Base-by-base conservation (phyloP, 2,888 invertebrate genomes). In the Eristalinus aeneus region DNA sequence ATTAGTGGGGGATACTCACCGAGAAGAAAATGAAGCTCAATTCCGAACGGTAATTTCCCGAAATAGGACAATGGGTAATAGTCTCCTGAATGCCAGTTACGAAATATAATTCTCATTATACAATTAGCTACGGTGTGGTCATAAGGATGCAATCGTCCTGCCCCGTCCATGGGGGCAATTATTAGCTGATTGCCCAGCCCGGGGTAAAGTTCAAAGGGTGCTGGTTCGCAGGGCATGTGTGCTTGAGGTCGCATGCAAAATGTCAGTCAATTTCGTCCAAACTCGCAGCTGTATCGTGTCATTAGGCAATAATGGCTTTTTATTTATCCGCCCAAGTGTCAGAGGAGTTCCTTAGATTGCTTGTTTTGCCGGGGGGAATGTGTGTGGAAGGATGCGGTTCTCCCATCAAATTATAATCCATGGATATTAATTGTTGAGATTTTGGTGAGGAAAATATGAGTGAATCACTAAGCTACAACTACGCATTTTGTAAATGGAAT, bases 341-440 rank as follows among this genome's bases (percentile, higher is more conserved):
- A 34, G 34, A 54, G 67, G 16, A 68, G 27, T 32, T 46, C 23
- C 16, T 11, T 10, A 0, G 61, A 68, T 23, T 76, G 68, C 53
- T 53, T 53, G 36, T 36, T 63, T 34, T 53, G 6, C 2, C 9
- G 11, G 53, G 39, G 11, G 27, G 54, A 16, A 16, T 27, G 16
- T 16, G 46, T 16, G 46, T 6, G 6, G 60, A 78, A 74, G 60
- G 82, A 78, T 86, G 82, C 46, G 36, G 36, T 72, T 36, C 63
- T 10, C 46, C 74, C 77, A 82, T 88, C 77, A 88, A 88, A 88
- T 82, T 82, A 88, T 88, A 88, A 88, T 88, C 88, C 85, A 71
- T 46, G 75, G 68, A 80, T 88, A 88, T 88, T 88, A 88, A 88
- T 88, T 88, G 82, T 75, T 67, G 72, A 72, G 88, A 85, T 88